Evolutionary conservation across 64 coral and sea anemone genomes (phyloP), one percentile per base, ranked within the genome.

Genomic region (Hydrozoanthus tunicans): DNA sequence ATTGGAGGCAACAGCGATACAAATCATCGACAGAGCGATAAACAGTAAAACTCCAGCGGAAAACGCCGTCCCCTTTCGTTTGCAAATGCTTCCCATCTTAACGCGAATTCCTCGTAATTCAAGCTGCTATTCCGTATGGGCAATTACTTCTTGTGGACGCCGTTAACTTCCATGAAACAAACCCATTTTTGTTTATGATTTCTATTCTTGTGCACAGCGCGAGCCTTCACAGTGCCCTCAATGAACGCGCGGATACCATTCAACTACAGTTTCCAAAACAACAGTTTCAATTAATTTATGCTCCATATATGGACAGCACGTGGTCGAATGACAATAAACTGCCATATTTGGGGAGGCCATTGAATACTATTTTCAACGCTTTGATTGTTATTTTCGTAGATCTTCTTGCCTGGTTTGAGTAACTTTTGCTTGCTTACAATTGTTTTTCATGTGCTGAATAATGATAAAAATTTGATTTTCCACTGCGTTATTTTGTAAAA

Each of bases 301-400:
- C 2, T 73, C 83, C 83, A 57, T 86, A 86, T 86, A 86, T 86
- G 67, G 83, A 86, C 7, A 86, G 23, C 54, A 72, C 83, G 68
- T 73, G 67, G 67, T 5, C 17, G 20, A 86, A 65, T 43, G 32
- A 43, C 32, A 43, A 43, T 43, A 43, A 43, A 43, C 32, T 43
- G 32, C 32, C 32, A 43, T 43, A 43, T 43, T 43, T 43, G 32
- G 32, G 32, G 32, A 43, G 32, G 32, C 32, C 32, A 43, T 43
- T 43, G 32, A 43, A 43, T 43, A 43, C 32, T 43, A 43, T 43
- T 43, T 43, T 43, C 32, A 43, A 43, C 32, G 32, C 32, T 43
- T 43, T 43, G 32, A 43, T 43, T 43, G 32, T 43, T 43, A 43
- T 43, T 43, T 43, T 43, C 32, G 32, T 43, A 43, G 2, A 0